These are phyloP conservation scores for Drosophila watanabei DNA, from an alignment of 1,140 invertebrate species.

Conservation along the genomic window DNA sequence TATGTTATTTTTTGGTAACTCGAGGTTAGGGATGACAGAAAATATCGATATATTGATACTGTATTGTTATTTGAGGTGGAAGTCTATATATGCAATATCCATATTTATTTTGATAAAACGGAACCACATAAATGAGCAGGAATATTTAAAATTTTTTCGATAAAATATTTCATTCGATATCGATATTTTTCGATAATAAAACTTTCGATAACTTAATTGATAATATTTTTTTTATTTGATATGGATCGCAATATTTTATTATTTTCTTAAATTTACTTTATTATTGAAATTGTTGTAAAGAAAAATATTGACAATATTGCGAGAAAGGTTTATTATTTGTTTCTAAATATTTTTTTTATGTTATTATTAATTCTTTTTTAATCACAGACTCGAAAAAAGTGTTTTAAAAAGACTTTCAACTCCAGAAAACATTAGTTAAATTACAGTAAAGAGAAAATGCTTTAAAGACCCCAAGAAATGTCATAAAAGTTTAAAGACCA, in stretches of 20 bases:
- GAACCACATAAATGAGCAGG: no score
- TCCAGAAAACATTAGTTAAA: neutral
- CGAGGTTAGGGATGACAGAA: neutral
- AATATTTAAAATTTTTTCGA: neutral
- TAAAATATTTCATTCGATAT: no score
- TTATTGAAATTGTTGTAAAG: neutral
- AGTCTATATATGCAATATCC: neutral
- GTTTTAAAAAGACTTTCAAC: no score
- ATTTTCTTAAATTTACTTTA: neutral
- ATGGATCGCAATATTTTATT: neutral
- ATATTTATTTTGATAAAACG: no score
- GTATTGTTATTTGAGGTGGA: neutral
- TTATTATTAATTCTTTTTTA: neutral
- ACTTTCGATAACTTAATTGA: no score
- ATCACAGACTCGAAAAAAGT: neutral
- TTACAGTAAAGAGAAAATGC: neutral
- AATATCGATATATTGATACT: neutral
- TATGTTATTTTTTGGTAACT: neutral
- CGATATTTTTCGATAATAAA: no score
- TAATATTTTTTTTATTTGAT: neutral
- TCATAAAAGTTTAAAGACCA: neutral
- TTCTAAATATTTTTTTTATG: no score
- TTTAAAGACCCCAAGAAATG: neutral
- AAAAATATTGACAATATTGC: no score
- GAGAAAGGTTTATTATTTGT: rapidly evolving